Conservation (phyloP, 2,113 vertebrate genomes). For the Phocoena sinus region DNA sequence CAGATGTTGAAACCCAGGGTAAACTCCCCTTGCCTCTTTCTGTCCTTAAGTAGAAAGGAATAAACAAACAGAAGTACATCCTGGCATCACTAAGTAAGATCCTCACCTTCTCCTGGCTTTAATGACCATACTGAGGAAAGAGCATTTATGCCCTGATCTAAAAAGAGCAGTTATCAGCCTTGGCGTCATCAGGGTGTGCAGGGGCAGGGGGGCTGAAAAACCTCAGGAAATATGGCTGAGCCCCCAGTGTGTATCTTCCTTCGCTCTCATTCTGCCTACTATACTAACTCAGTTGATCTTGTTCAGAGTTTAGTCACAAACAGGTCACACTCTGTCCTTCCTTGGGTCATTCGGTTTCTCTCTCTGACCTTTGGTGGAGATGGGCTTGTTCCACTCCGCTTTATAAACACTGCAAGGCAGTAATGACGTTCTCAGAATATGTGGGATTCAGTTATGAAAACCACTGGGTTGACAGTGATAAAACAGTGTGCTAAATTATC, state of each 20-base stretch:
- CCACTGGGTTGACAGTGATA: slow-evolving; percentile 62
- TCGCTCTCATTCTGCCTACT: neutral
- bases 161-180: slow-evolving; percentile 36
- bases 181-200: neutral
- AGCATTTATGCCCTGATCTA: slow-evolving; percentile 10
- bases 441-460: slow-evolving; percentile 57
- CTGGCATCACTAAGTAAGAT: neutral
- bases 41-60: slow-evolving; percentile 12
- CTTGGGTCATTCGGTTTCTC: slow-evolving; percentile 27
- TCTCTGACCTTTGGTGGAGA: slow-evolving; percentile 41
- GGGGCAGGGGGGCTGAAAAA: neutral
- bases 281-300: slow-evolving; percentile 43
- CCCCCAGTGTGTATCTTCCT: neutral
- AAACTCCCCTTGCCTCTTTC: slow-evolving; percentile 57
- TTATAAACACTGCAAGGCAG: slow-evolving; percentile 51
- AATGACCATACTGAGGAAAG: slow-evolving; percentile 27
- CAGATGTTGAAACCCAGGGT: slow-evolving; percentile 64
- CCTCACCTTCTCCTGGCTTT: slow-evolving; percentile 10
- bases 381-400: slow-evolving; percentile 8
- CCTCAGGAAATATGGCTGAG: neutral
- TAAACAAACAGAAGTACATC: slow-evolving; percentile 55
- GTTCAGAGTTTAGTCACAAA: slow-evolving; percentile 26
- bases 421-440: slow-evolving; percentile 54
- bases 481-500: slow-evolving; percentile 68
- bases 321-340: slow-evolving; percentile 14